Evolutionary conservation across 2,113 vertebrate species (phyloP), one percentile per base, ranked within the genome.

Genomic region (Hippocampus abdominalis): DNA sequence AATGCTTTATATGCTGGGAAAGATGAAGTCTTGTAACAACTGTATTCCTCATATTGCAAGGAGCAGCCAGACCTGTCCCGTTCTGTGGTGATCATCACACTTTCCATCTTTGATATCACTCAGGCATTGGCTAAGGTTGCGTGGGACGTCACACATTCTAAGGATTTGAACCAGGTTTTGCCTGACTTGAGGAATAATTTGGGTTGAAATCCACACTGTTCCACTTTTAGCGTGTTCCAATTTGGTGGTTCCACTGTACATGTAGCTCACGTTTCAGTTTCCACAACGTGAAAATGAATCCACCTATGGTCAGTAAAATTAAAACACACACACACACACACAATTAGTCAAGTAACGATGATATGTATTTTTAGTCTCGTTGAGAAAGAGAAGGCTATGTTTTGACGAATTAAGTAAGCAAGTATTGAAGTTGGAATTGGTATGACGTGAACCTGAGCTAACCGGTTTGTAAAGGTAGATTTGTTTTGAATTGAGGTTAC

Each of bases 381-480:
- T 60, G 25, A 7, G 1, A 59, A 57, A 59, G 6, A 29, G 57
- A 60, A 60, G 15, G 27, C 57, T 18, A 60, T 32, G 13, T 60
- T 29, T 32, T 57, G 23, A 25, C 6, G 4, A 49, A 49, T 49
- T 18, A 57, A 57, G 9, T 13, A 56, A 29, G 56, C 25, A 27
- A 23, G 1, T 12, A 18, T 29, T 27, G 56, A 59, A 29, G 56
- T 27, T 15, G 56, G 18, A 63, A 63, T 40, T 40, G 21, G 36
- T 40, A 42, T 21, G 25, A 29, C 49, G 23, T 49, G 27, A 11
- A 27, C 56, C 61, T 49, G 40, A 76, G 61, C 64, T 36, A 27
- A 49, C n/a, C 44, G 16, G 57, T 71, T 49, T 48, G 36, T 64
- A 54, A 80, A 79, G 74, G 82, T 78, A 82, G 68, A 40, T 71